Evolutionary conservation across 2,113 vertebrate genomes (phyloP), one percentile per base, ranked within the genome.

Genomic region (Catharus bicknelli): DNA sequence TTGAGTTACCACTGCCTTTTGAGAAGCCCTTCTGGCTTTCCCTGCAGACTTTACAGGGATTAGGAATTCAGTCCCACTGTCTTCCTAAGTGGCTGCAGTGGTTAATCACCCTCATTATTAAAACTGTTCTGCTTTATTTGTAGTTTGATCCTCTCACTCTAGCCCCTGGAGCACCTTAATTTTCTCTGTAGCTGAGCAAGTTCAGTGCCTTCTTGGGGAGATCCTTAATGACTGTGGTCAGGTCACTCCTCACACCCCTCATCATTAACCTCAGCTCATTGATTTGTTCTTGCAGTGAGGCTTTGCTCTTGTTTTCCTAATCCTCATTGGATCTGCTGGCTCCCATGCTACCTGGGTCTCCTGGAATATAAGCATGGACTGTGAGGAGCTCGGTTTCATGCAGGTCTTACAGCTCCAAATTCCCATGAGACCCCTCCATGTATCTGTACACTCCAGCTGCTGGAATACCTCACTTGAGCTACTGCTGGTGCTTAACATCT

Each of bases 341-440:
- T 29, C 11, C 34, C 54, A 21, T 34, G 50, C 34, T 48, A 1
- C 38, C 54, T 9, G 16, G 5, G 3, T 62, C 47, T 68, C 19
- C 59, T 45, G 34, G 42, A 45, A 25, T 10, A 45, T 15, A 36
- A 64, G 16, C 40, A 3, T 13, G 6, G 36, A 30, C 51, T 57
- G 47, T 0, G 13, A 43, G 55, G 22, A 78, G 21, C 43, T 34
- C 0, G 0, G 11, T 53, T 42, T 47, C 57, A 1, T n/a, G 38
- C 40, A 32, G 43, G 9, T 63, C 25, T 85, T 36, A 21, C 73
- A 12, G 8, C 17, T 70, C 30, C 57, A 5, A 27, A 36, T 76
- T 62, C 63, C 9, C 12, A 2, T 40, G 40, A 53, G 40, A 8
- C 20, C 14, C 2, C 13, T 61, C 17, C 3, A 25, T 25, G 38